Evolutionary conservation across 2,113 vertebrate species (phyloP).

Genomic region (Donacobius atricapilla): DNA sequence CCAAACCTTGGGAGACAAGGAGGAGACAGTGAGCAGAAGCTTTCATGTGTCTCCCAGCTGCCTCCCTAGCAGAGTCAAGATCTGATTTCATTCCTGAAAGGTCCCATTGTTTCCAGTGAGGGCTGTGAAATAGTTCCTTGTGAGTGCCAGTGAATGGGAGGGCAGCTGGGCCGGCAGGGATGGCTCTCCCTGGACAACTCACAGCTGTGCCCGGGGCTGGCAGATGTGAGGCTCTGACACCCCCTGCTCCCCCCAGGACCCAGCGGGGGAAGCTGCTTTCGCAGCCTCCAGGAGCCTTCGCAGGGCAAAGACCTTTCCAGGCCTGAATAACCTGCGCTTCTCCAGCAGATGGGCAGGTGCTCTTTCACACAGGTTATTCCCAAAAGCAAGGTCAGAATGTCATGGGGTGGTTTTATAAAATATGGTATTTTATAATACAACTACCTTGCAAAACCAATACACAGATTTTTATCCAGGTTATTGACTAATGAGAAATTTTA

Average conservation of each 20-base stretch:
- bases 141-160: slow-evolving; percentile 64
- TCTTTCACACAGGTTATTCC: neutral
- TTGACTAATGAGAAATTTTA: neutral
- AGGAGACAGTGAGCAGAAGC: slow-evolving; percentile 24
- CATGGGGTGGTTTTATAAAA: neutral
- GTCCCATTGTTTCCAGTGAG: slow-evolving; percentile 55
- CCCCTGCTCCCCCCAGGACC: neutral
- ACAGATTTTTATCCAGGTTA: neutral
- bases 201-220: slow-evolving; percentile 31
- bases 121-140: slow-evolving; percentile 65
- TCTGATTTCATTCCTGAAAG: slow-evolving; percentile 70
- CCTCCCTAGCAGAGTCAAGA: slow-evolving; percentile 51
- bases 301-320: neutral
- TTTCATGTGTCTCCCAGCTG: slow-evolving; percentile 65
- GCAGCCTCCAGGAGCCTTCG: neutral
- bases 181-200: slow-evolving; percentile 21
- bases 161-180: slow-evolving; percentile 65
- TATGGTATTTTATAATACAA: neutral
- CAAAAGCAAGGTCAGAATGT: neutral
- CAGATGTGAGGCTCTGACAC: slow-evolving; percentile 30
- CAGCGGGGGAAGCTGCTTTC: neutral
- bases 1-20: slow-evolving; percentile 41
- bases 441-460: neutral
- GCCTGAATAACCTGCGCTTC: neutral
- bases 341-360: neutral